These are phyloP conservation scores for Lacerta bilineata DNA, from an alignment of 2,797 vertebrate species.

Conservation along the genomic window DNA sequence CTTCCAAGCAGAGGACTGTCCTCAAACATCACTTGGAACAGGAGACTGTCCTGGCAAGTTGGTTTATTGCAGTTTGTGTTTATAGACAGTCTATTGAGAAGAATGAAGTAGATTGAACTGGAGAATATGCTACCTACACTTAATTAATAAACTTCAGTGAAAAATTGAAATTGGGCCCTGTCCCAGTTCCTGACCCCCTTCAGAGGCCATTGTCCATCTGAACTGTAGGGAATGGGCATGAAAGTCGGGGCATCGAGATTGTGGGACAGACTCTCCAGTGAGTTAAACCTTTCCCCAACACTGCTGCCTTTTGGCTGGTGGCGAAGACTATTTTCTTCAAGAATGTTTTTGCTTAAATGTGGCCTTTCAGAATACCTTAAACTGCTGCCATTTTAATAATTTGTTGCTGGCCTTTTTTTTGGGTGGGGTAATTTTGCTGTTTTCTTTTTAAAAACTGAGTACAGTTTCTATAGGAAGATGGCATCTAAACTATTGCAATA, in stretches of 20 bases:
- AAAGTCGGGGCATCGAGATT: neutral
- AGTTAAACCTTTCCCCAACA: neutral
- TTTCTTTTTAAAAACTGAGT: neutral
- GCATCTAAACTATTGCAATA: neutral
- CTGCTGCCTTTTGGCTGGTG: neutral
- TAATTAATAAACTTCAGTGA: accelerated
- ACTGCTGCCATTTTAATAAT: neutral
- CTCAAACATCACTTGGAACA: too few relatives aligned
- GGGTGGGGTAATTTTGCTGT: neutral
- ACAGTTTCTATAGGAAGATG: neutral
- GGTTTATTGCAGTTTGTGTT: neutral
- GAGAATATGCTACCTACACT: neutral
- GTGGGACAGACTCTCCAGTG: neutral
- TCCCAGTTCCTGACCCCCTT: neutral
- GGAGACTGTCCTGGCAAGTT: neutral
- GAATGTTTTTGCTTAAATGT: neutral
- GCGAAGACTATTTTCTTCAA: neutral
- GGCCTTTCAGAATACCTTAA: neutral
- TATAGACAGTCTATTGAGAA: neutral
- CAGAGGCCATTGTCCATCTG: neutral
- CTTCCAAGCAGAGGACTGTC: too few relatives aligned
- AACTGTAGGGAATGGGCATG: neutral
- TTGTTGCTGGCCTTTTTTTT: too few relatives aligned
- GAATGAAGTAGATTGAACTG: neutral
- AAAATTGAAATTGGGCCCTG: constrained; percentile 18